Conservation (phyloP, 2,113 vertebrate species). For the Chaetodon auriga region DNA sequence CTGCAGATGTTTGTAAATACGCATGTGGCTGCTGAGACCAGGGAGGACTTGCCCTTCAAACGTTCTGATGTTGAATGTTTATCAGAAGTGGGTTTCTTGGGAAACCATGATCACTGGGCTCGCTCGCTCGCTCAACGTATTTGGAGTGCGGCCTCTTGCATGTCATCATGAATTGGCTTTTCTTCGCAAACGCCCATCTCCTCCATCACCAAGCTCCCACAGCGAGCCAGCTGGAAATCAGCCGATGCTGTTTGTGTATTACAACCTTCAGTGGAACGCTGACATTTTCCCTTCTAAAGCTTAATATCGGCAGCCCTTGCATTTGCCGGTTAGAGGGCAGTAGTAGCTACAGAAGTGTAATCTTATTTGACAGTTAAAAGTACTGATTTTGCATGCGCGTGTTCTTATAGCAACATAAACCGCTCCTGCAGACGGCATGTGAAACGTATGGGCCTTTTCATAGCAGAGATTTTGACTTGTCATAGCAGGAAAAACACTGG, state of each 20-base stretch:
- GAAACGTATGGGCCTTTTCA: not conserved
- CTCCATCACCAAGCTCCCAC: constrained; percentile 8
- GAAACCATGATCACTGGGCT: constrained; percentile 62
- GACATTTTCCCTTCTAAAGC: constrained; percentile 28
- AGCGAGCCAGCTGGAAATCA: constrained; percentile 40
- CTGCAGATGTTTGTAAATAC: constrained; percentile 75
- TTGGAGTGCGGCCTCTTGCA: constrained; percentile 44
- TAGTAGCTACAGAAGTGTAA: not conserved
- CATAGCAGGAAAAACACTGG: not conserved
- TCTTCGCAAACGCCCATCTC: constrained; percentile 38
- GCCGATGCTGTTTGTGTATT: constrained; percentile 22
- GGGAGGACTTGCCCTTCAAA: constrained; percentile 64
- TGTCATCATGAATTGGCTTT: constrained; percentile 42
- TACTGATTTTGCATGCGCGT: not conserved
- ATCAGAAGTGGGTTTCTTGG: constrained; percentile 72
- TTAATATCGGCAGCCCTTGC: not conserved
- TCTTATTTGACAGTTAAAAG: not conserved
- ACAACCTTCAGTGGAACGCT: not conserved
- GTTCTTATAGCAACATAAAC: not conserved
- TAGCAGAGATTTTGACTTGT: not conserved
- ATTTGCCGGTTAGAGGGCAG: not conserved
- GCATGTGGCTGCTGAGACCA: constrained; percentile 40
- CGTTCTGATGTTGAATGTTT: constrained; percentile 59
- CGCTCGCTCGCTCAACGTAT: constrained; percentile 27
- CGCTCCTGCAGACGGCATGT: not conserved